phyloP scores from a whole-genome alignment of 2,113 vertebrate genomes.

The Mugil cephalus region DNA sequence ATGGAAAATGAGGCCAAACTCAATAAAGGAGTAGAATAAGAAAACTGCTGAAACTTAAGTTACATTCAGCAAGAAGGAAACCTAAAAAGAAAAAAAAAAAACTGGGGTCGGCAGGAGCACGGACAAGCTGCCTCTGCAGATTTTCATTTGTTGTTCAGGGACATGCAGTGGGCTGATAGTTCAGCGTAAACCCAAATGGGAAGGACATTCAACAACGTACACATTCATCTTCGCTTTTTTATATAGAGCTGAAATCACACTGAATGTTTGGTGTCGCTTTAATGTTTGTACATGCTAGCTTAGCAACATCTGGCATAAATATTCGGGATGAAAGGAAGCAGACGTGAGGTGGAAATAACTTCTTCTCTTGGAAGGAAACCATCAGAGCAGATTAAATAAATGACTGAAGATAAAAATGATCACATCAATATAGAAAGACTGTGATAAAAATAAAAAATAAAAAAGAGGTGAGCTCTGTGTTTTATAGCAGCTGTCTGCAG shows the following conservation, averaged over 20 bases:
- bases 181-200: slow-evolving; percentile 2
- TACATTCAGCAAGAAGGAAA: background rate
- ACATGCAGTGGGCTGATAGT: background rate
- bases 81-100: background rate
- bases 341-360: slow-evolving; percentile 27
- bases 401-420: background rate
- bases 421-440: too few relatives aligned
- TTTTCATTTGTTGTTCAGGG: slow-evolving; percentile 6
- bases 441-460: too few relatives aligned
- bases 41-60: slow-evolving; percentile 2
- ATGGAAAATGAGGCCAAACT: slow-evolving; percentile 17
- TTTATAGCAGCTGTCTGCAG: slow-evolving; percentile 8
- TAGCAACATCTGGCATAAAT: too few relatives aligned
- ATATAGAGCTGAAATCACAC: too few relatives aligned
- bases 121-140: slow-evolving; percentile 7
- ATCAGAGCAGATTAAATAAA: background rate
- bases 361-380: background rate
- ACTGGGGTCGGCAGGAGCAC: background rate
- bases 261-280: too few relatives aligned
- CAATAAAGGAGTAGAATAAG: slow-evolving; percentile 19
- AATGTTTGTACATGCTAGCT: too few relatives aligned
- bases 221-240: too few relatives aligned
- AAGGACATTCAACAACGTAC: background rate
- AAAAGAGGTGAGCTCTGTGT: slow-evolving; percentile 8
- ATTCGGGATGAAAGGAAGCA: slow-evolving; percentile 1